A percentile compares a stretch with the other conserved stretches of the same genome.
Conservation (phyloP, 2,888 invertebrate genomes). For the Drosophila affinis region DNA sequence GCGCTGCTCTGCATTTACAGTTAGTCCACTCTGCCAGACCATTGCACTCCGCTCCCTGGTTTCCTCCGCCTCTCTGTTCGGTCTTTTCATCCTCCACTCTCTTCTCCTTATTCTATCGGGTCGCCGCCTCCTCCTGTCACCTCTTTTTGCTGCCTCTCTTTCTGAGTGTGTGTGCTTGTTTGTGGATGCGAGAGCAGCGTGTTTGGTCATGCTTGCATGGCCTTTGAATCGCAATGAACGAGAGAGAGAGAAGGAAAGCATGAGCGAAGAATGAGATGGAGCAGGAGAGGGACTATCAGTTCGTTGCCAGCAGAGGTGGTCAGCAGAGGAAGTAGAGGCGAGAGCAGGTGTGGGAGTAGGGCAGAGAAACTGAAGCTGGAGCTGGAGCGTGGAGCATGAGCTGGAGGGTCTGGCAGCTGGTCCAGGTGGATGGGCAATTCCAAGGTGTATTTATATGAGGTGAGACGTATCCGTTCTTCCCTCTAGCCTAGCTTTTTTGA, state of each 20-base stretch:
- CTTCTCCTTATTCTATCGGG: not conserved
- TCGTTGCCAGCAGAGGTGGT: not conserved
- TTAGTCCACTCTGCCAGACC: conserved; percentile 57
- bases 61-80: not conserved
- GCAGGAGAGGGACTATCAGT: conserved; percentile 15
- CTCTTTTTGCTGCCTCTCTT: conserved; percentile 10
- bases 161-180: conserved; percentile 21
- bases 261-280: conserved; percentile 24
- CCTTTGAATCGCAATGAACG: conserved; percentile 60
- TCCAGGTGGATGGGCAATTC: not conserved
- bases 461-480: not conserved
- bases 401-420: not conserved
- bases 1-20: conserved; percentile 55
- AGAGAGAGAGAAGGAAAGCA: conserved; percentile 16
- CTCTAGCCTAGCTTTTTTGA: not conserved
- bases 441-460: not conserved
- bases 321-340: not conserved
- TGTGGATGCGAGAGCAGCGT: not conserved
- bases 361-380: not conserved
- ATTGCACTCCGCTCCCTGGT: conserved; percentile 12
- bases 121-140: conserved; percentile 6
- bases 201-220: conserved; percentile 63
- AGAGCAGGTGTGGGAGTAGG: not conserved
- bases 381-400: not conserved
- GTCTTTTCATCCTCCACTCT: not conserved